These are phyloP conservation scores for Fukomys damarensis DNA, from an alignment of 2,113 vertebrate genomes.

Conservation along the genomic window DNA sequence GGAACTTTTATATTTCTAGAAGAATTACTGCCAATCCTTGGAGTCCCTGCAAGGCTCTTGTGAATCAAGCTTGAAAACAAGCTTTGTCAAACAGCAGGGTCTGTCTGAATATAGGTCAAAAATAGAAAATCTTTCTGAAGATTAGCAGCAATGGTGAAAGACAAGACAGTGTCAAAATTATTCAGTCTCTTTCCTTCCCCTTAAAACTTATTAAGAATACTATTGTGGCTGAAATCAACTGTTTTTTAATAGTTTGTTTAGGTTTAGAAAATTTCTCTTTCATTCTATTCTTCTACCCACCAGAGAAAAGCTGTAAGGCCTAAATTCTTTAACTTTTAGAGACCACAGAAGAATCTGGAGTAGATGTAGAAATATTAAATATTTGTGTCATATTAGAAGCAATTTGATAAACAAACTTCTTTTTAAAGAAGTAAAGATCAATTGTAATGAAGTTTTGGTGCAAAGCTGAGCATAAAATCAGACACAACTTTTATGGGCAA, in stretches of 20 bases:
- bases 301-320: not conserved
- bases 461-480: slow-evolving; percentile 26
- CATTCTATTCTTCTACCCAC: not conserved
- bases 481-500: not conserved
- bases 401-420: not conserved
- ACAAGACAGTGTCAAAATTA: slow-evolving; percentile 71
- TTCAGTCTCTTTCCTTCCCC: slow-evolving; percentile 38
- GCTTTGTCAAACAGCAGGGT: slow-evolving; percentile 78
- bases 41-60: slow-evolving; percentile 79
- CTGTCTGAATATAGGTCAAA: slow-evolving; percentile 71
- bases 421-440: slow-evolving; percentile 20
- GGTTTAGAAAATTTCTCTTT: slow-evolving; percentile 39
- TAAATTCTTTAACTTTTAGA: not conserved
- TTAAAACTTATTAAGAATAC: slow-evolving; percentile 61
- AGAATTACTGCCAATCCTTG: slow-evolving; percentile 67
- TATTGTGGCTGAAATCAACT: slow-evolving; percentile 1
- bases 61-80: slow-evolving; percentile 77
- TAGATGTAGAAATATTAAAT: not conserved
- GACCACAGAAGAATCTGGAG: not conserved
- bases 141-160: slow-evolving; percentile 69
- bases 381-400: not conserved
- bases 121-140: slow-evolving; percentile 80
- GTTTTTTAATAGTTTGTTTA: slow-evolving; percentile 20
- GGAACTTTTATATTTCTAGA: slow-evolving; percentile 77
- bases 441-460: not conserved